Conservation (phyloP, 2,888 invertebrate genomes). For the Taenaris catops region DNA sequence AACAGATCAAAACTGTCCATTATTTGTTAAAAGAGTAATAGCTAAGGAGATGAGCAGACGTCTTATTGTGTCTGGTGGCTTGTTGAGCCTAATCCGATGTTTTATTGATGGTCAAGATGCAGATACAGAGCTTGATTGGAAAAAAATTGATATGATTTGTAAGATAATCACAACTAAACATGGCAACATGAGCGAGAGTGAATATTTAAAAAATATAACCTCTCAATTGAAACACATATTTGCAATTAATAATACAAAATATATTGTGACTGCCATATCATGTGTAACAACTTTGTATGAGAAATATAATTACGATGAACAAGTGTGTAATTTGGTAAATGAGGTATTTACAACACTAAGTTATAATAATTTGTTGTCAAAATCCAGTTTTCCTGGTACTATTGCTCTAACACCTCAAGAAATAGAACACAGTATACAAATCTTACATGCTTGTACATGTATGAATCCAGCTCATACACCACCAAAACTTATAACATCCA, state of each 20-base stretch:
- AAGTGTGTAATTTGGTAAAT: conserved; percentile 43
- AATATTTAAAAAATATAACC: conserved; percentile 77
- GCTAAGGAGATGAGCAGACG: conserved; percentile 80
- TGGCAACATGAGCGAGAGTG: conserved; percentile 53
- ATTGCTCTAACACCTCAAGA: conserved; percentile 53
- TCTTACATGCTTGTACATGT: conserved; percentile 52
- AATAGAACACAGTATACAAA: conserved; percentile 49
- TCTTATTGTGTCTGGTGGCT: conserved; percentile 81
- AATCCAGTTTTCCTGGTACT: conserved; percentile 47
- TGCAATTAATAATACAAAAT: conserved; percentile 54
- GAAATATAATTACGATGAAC: conserved; percentile 48
- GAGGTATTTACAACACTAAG: conserved; percentile 46
- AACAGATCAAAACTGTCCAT: conserved; percentile 69
- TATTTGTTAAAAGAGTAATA: conserved; percentile 82
- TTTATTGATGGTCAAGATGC: conserved; percentile 79
- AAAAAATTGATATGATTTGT: conserved; percentile 82
- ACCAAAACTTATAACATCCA: conserved; percentile 45
- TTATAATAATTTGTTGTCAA: conserved; percentile 33
- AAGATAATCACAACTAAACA: conserved; percentile 81
- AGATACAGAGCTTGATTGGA: conserved; percentile 83
- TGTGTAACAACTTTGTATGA: conserved; percentile 77
- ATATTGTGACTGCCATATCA: conserved; percentile 69
- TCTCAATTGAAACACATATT: conserved; percentile 73
- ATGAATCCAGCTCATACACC: conserved; percentile 48
- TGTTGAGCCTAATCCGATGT: conserved; percentile 82